These are phyloP conservation scores for Epirrhoe tristata DNA, from an alignment of 2,888 invertebrate genomes.

Conservation along the genomic window DNA sequence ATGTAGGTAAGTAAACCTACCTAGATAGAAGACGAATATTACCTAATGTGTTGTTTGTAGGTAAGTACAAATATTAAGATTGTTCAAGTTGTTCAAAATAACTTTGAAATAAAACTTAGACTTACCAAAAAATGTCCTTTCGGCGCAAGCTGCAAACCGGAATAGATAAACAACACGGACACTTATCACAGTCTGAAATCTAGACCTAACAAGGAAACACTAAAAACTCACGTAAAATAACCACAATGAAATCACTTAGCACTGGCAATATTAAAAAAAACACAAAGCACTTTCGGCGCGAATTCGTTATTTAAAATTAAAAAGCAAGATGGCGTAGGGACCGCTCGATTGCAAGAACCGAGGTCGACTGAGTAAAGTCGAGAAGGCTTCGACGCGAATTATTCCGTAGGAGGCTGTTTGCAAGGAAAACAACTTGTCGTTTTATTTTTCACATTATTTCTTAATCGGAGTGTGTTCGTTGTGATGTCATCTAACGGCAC, in stretches of 20 bases:
- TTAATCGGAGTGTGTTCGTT: conserved; percentile 49
- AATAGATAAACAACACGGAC: conserved; percentile 56
- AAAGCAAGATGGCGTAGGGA: conserved; percentile 62
- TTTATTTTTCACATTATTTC: conserved; percentile 55
- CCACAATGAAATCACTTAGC: conserved; percentile 16
- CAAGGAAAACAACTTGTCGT: conserved; percentile 76
- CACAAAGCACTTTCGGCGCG: conserved; percentile 65
- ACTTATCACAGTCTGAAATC: conserved; percentile 60
- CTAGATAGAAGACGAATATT: neutral
- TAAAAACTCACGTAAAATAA: conserved; percentile 12
- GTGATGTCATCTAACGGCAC: conserved; percentile 24
- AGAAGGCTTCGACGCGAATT: conserved; percentile 67
- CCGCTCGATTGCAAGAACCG: conserved; percentile 66
- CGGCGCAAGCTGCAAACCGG: conserved; percentile 56
- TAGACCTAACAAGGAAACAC: conserved; percentile 25
- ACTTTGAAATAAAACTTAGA: conserved; percentile 41
- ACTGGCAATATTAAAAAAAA: conserved; percentile 31
- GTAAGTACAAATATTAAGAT: neutral
- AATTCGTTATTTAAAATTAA: conserved; percentile 57
- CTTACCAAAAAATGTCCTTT: conserved; percentile 35
- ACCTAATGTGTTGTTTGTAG: too few relatives aligned
- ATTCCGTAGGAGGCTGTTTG: conserved; percentile 66
- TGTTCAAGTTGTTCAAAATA: neutral
- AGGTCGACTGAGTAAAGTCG: conserved; percentile 81
- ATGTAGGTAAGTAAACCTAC: too few relatives aligned